These are phyloP conservation scores for Antheraea yamamai DNA, from an alignment of 2,888 invertebrate genomes.

Conservation along the genomic window DNA sequence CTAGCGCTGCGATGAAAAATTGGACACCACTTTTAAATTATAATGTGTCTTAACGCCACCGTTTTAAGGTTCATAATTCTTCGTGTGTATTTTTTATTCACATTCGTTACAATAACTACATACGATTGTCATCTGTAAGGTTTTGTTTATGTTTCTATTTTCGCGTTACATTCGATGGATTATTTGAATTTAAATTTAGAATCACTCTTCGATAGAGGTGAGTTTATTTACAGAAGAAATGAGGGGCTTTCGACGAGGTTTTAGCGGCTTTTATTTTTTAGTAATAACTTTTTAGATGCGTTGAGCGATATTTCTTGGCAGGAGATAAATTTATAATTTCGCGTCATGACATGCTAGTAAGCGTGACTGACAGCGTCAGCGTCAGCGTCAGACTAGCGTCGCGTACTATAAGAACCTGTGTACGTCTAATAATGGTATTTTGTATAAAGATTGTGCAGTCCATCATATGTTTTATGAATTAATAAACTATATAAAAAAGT, in stretches of 20 bases:
- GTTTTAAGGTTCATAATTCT: conserved; percentile 13
- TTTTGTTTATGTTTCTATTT: conserved; percentile 14
- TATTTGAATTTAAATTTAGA: conserved; percentile 3
- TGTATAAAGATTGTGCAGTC: too few species aligned
- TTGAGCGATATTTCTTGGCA: too few species aligned
- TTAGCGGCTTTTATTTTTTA: too few species aligned
- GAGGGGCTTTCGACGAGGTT: neutral
- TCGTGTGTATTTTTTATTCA: neutral
- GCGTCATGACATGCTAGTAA: too few species aligned
- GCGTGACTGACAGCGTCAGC: too few species aligned
- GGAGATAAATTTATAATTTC: too few species aligned
- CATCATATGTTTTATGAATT: too few species aligned
- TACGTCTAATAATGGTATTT: too few species aligned
- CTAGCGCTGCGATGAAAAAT: conserved; percentile 41
- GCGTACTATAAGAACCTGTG: too few species aligned
- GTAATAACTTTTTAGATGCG: too few species aligned
- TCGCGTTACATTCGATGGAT: conserved; percentile 12
- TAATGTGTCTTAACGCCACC: conserved; percentile 17
- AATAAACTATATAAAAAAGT: too few species aligned
- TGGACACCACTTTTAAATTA: conserved; percentile 20
- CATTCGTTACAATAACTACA: conserved; percentile 25
- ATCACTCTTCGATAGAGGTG: neutral
- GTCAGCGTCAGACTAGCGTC: too few species aligned
- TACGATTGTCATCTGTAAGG: conserved; percentile 24
- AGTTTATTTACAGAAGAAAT: neutral